Percentiles rank a stretch among this genome's conserved stretches.
Conservation (phyloP, 2,888 invertebrate species). For the Ypsolopha scabrella region DNA sequence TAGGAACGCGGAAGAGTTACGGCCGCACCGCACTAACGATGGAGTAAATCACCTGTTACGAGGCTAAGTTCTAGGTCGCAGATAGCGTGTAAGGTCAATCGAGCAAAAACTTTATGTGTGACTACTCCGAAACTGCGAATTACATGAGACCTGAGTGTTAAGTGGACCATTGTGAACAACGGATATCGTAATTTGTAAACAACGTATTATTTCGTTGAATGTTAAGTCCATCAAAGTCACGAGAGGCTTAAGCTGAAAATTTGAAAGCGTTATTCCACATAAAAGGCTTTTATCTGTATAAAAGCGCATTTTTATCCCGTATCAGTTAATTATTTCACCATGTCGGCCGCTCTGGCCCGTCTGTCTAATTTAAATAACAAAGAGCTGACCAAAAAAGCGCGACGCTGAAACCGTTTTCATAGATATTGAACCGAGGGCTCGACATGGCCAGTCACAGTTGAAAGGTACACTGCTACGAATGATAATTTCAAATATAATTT, state of each 20-base stretch:
- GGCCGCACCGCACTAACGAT: conserved; percentile 39
- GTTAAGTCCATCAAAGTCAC: too few relatives aligned
- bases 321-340: conserved; percentile 49
- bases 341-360: conserved; percentile 29
- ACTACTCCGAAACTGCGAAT: neutral
- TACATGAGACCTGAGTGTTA: too few relatives aligned
- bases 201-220: too few relatives aligned
- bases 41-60: conserved; percentile 55
- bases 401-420: conserved; percentile 34
- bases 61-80: conserved; percentile 1
- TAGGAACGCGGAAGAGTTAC: conserved; percentile 63
- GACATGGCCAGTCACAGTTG: too few relatives aligned
- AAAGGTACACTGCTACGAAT: too few relatives aligned
- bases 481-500: too few relatives aligned
- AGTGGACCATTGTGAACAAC: too few relatives aligned
- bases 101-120: neutral
- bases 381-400: conserved; percentile 28
- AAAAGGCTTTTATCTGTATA: conserved; percentile 1
- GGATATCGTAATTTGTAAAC: too few relatives aligned
- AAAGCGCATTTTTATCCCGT: conserved; percentile 25
- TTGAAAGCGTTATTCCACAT: neutral
- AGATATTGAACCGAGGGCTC: neutral
- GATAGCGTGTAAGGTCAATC: neutral
- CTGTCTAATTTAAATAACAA: conserved; percentile 58
- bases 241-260: too few relatives aligned